Evolutionary conservation across 2,113 vertebrate species (phyloP).

Genomic region (Rattus norvegicus): DNA sequence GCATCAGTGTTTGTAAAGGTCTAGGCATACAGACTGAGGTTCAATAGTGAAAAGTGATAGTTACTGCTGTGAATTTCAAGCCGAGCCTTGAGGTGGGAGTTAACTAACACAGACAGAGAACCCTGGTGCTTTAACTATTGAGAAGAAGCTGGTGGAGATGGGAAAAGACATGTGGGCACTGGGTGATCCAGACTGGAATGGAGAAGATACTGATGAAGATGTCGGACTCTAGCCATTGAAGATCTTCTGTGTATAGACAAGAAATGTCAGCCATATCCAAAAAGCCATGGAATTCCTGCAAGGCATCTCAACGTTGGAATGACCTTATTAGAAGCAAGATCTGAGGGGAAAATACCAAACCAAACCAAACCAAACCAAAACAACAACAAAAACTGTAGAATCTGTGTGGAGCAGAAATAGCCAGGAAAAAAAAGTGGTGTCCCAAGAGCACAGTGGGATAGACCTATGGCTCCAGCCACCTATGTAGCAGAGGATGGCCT

Average conservation of each 20-base stretch:
- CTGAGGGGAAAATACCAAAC: neutral
- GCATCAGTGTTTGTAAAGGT: neutral
- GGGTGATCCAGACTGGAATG: fast-evolving
- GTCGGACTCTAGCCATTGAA: neutral
- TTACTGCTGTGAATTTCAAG: neutral
- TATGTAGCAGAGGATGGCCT: too few species aligned
- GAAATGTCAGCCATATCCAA: neutral
- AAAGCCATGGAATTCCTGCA: neutral
- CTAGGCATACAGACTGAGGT: neutral
- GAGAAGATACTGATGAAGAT: neutral
- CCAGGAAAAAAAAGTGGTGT: neutral
- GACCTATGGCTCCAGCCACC: too few species aligned
- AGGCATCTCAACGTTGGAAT: neutral
- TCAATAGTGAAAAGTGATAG: neutral
- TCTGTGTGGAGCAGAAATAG: neutral
- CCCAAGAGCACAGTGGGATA: too few species aligned
- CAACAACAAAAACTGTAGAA: neutral
- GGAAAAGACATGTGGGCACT: neutral
- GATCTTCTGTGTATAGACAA: neutral
- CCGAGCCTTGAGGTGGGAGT: neutral
- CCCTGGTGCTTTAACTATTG: neutral
- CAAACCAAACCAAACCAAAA: neutral
- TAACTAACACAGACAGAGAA: neutral
- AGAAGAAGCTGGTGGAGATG: neutral
- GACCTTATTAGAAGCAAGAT: neutral